A percentile compares a stretch with the other conserved stretches of the same genome.
These are phyloP conservation scores for Mizuhopecten yessoensis DNA, from an alignment of 1,140 invertebrate species.

Conservation along the genomic window DNA sequence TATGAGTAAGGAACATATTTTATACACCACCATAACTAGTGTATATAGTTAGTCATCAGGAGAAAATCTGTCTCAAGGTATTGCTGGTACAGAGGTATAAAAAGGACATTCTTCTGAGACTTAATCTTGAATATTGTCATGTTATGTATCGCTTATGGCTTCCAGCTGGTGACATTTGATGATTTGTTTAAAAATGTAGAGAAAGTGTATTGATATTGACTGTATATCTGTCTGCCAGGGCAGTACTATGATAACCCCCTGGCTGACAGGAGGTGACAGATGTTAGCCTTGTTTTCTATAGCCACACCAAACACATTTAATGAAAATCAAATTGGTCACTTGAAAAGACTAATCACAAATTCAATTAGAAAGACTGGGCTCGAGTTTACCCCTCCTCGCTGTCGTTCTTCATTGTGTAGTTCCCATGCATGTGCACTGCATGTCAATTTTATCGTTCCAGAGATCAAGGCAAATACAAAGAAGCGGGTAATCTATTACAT, in stretches of 20 bases:
- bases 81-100: not conserved
- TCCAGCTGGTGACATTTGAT: not conserved
- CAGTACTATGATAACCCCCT: not conserved
- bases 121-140: constrained; percentile 8
- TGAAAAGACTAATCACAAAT: too few relatives aligned
- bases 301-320: too few relatives aligned
- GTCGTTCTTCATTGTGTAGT: not conserved
- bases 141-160: not conserved
- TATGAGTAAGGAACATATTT: too few relatives aligned
- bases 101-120: not conserved
- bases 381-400: too few relatives aligned
- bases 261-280: too few relatives aligned
- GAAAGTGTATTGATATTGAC: not conserved
- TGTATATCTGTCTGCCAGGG: not conserved
- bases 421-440: constrained; percentile 10
- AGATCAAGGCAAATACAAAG: constrained; percentile 99
- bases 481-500: constrained; percentile 98
- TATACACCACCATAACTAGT: too few relatives aligned
- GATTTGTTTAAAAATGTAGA: not conserved
- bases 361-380: too few relatives aligned
- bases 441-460: constrained; percentile 69
- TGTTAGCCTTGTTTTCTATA: too few relatives aligned
- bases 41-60: too few relatives aligned
- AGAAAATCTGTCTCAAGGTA: not conserved
- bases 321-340: too few relatives aligned